Percentiles rank a stretch among this genome's conserved stretches.
These are phyloP conservation scores for Eufriesea mexicana DNA, from an alignment of 1,140 invertebrate genomes.

Conservation along the genomic window DNA sequence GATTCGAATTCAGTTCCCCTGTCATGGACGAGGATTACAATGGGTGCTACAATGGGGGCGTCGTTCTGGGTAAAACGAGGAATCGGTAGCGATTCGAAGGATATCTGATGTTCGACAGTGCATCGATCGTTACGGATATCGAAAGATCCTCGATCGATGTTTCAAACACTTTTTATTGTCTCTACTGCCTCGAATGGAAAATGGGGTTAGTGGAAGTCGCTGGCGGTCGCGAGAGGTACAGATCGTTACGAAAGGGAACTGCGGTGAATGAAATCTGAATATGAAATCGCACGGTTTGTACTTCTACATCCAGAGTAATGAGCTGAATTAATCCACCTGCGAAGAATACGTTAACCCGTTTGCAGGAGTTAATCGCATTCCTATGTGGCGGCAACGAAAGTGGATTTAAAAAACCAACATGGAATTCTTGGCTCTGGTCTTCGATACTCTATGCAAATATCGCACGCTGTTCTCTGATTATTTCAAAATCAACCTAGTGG, in stretches of 20 bases:
- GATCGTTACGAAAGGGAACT: slow-evolving; percentile 26
- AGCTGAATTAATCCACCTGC: slow-evolving; percentile 9
- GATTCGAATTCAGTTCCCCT: neutral
- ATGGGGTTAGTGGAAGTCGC: neutral
- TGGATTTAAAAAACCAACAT: too few relatives aligned
- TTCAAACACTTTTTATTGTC: neutral
- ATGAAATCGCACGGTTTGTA: neutral
- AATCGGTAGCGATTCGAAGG: neutral
- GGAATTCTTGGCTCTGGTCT: too few relatives aligned
- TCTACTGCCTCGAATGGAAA: neutral
- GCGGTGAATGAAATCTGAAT: slow-evolving; percentile 37
- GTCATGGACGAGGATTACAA: neutral
- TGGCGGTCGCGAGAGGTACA: neutral
- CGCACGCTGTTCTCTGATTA: too few relatives aligned
- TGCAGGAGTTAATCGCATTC: neutral
- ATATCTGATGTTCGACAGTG: neutral
- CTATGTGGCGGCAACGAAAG: neutral
- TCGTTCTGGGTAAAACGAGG: neutral
- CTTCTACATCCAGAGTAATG: neutral
- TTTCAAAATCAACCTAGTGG: too few relatives aligned
- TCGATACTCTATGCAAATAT: too few relatives aligned
- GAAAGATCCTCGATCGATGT: neutral
- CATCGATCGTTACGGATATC: neutral
- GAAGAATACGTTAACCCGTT: neutral
- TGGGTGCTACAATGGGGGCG: too few relatives aligned